A percentile compares a stretch with the other conserved stretches of the same genome.
Conservation (phyloP, 2,113 vertebrate species). For the Malurus cyaneus region DNA sequence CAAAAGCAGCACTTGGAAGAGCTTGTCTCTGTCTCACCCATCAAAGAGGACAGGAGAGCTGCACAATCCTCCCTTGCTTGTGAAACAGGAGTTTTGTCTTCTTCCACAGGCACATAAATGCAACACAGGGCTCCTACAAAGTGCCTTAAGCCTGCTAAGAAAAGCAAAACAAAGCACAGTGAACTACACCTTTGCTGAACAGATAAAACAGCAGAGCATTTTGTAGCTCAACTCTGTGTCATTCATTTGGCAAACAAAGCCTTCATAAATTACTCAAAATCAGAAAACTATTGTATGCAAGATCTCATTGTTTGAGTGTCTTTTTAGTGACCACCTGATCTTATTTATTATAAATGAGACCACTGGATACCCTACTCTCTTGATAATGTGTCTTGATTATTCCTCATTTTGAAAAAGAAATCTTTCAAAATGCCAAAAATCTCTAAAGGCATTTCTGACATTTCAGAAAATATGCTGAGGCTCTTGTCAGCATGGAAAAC, state of each 20-base stretch:
- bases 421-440: slow-evolving; percentile 6
- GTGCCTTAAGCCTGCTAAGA: neutral
- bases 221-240: neutral
- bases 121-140: neutral
- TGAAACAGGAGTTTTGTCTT: neutral
- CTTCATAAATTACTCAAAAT: neutral
- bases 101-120: neutral
- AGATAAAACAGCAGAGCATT: neutral
- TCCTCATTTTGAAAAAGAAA: neutral
- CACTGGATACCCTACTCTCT: neutral
- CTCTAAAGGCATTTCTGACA: slow-evolving; percentile 20
- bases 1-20: accelerated
- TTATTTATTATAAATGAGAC: neutral
- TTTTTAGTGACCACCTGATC: neutral
- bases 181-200: neutral
- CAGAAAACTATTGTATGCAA: neutral
- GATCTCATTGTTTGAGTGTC: neutral
- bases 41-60: neutral
- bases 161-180: neutral
- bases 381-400: neutral
- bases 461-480: neutral
- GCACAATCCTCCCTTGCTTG: neutral
- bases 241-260: neutral
- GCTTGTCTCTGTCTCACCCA: neutral
- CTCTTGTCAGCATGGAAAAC: neutral